phyloP scores from a whole-genome alignment of 2,113 vertebrate species.

The Toxostoma redivivum region DNA sequence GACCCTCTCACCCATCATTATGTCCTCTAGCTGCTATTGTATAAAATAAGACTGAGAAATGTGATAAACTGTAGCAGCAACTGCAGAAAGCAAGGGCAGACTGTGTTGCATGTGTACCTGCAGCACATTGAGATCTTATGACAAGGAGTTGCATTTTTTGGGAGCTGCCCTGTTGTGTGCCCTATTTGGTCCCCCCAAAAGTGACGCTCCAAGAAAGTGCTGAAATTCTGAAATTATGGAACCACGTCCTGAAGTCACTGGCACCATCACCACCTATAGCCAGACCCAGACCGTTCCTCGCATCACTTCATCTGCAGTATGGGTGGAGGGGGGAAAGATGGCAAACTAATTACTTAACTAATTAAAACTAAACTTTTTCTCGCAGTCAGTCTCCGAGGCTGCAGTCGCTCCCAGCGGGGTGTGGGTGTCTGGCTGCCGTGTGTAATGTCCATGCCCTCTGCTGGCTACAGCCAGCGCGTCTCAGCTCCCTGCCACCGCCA shows the following conservation, averaged over 20 bases:
- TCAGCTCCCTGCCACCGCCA: not conserved
- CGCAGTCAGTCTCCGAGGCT: not conserved
- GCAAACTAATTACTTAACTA: not conserved
- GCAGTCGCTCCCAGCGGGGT: not conserved
- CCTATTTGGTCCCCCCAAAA: not conserved
- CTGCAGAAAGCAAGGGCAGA: not conserved
- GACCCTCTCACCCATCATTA: not conserved
- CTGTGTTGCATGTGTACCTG: rapidly evolving
- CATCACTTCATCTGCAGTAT: not conserved
- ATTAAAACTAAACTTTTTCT: not conserved
- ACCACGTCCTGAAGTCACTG: not conserved
- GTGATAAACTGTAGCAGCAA: not conserved
- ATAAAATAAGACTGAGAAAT: not conserved
- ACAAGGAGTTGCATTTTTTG: rapidly evolving
- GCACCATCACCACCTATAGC: not conserved
- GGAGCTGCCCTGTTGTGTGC: not conserved
- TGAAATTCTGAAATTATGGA: not conserved
- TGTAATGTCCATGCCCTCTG: constrained; percentile 69
- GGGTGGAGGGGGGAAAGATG: not conserved
- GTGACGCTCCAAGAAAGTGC: not conserved
- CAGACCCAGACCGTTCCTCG: not conserved
- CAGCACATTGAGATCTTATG: not conserved
- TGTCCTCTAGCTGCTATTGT: not conserved
- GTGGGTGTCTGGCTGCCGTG: not conserved
- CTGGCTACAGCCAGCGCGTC: constrained; percentile 59